Evolutionary conservation across 2,797 vertebrate species (phyloP).

Genomic region (Neopelma chrysocephalum): DNA sequence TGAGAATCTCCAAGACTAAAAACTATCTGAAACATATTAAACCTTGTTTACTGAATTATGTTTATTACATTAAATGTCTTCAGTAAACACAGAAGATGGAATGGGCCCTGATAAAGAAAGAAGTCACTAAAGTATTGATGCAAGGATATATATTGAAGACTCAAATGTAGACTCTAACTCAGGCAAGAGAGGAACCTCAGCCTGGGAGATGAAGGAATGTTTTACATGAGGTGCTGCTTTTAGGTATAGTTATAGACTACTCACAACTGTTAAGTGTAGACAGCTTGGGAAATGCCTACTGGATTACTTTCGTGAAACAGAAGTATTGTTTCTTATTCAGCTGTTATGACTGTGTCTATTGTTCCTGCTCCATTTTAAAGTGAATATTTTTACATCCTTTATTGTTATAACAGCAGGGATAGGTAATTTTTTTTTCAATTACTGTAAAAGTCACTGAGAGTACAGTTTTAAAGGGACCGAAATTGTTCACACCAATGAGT

Average conservation of each 20-base stretch:
- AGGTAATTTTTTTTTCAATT: conserved; percentile 8
- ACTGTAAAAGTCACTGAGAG: neutral
- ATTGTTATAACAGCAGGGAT: conserved; percentile 36
- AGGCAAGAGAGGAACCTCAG: neutral
- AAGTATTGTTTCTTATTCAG: conserved; percentile 4
- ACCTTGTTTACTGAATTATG: neutral
- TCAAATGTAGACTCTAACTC: neutral
- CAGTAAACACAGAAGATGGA: neutral
- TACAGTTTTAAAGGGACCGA: neutral
- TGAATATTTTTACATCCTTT: conserved; percentile 30
- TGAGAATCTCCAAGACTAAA: neutral
- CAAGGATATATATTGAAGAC: neutral
- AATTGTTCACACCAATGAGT: conserved; percentile 26
- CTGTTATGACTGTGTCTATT: conserved; percentile 34
- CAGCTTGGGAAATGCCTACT: conserved; percentile 7
- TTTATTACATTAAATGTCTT: neutral
- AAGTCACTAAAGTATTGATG: neutral
- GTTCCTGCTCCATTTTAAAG: conserved; percentile 31
- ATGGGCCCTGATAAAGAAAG: neutral
- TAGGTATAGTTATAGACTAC: neutral
- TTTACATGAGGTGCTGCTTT: neutral
- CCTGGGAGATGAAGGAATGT: neutral
- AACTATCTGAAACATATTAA: neutral
- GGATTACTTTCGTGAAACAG: neutral
- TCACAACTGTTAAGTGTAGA: neutral